Evolutionary conservation across 2,888 invertebrate genomes (phyloP).

Genomic region (Priocnemis perturbator): DNA sequence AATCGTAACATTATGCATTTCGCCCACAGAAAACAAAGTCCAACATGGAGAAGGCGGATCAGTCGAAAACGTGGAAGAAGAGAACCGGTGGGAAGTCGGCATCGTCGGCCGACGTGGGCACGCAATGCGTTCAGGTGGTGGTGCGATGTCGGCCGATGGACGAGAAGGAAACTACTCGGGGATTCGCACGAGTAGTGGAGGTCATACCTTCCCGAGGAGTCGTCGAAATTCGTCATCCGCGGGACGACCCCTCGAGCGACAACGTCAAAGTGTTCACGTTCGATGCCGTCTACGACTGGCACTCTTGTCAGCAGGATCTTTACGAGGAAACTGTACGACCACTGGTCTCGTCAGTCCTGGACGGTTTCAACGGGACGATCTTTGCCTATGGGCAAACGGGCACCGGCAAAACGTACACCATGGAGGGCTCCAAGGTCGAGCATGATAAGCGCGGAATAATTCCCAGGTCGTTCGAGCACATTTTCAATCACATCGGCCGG

Average conservation of each 20-base stretch:
- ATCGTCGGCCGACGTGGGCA: slow-evolving; percentile 49
- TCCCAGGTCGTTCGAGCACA: slow-evolving; percentile 97
- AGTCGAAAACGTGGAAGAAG: slow-evolving; percentile 56
- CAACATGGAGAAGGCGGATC: slow-evolving; percentile 54
- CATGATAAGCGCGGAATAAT: slow-evolving; percentile 91
- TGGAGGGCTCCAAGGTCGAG: slow-evolving; percentile 83
- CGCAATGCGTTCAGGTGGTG: slow-evolving; percentile 94
- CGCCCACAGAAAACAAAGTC: too few relatives aligned
- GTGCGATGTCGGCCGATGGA: slow-evolving; percentile 98
- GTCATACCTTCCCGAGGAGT: slow-evolving; percentile 91
- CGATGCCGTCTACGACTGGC: slow-evolving; percentile 96
- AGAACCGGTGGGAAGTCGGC: slow-evolving; percentile 50
- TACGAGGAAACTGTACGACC: slow-evolving; percentile 98
- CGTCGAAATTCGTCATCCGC: slow-evolving; percentile 92
- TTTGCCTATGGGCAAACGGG: slow-evolving; percentile 99
- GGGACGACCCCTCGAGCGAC: slow-evolving; percentile 81
- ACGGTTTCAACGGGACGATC: slow-evolving; percentile 99
- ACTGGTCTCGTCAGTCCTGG: slow-evolving; percentile 94
- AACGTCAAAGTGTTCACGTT: slow-evolving; percentile 96
- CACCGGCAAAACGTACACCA: slow-evolving; percentile 90
- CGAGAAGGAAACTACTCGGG: slow-evolving; percentile 87
- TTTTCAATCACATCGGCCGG: slow-evolving; percentile 95
- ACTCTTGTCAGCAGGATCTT: slow-evolving; percentile 91
- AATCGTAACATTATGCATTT: too few relatives aligned
- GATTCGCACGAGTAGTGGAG: slow-evolving; percentile 87